Base-by-base conservation (phyloP, 2,113 vertebrate genomes). In the Dolichotis patagonum region DNA sequence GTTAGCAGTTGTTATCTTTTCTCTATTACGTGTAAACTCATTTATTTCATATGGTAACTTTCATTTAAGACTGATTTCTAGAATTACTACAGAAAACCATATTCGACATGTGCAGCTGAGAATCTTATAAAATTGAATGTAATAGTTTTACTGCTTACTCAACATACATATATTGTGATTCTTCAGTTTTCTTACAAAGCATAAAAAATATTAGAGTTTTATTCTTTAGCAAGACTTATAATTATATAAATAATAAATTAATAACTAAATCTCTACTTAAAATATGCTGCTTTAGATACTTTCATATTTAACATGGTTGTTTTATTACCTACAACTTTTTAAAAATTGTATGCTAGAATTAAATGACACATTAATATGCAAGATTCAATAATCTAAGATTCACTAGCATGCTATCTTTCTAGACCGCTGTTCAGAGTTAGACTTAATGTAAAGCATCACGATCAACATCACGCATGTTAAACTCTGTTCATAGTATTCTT, bases 351-450 rank as follows among this genome's bases (percentile, higher is more conserved):
- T 96, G 28, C 14, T 56, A 38, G 91, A 96, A 90, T 90, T 26
- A 75, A 67, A 46, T 30, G 19, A 75, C 32, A 97, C 3, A 20
- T 93, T 38, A 80, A 35, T 85, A 63, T 84, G 38, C 54, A 65
- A 62, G 73, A 84, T 83, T 43, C 26, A 14, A 62, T 91, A 94
- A 98, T 97, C 96, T 98, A 85, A 46, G 87, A 26, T 43, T 11
- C 22, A 43, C 38, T 75, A 38, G 13, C 10, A 24, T 75, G 4
- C 22, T 60, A 26, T 19, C 84, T 73, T 90, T 98, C 91, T 73
- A 77, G 96, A 96, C 35, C 87, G 46, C 93, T 96, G 73, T 65
- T 77, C 94, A 94, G 54, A 92, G 30, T 80, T 80, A 43, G 83
- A 52, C 11, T 82, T 75, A 35, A 67, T 35, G 63, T 35, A 30